Percentiles rank a stretch among this genome's conserved stretches.
Conservation (phyloP, 2,113 vertebrate species). For the Poicephalus meyeri region DNA sequence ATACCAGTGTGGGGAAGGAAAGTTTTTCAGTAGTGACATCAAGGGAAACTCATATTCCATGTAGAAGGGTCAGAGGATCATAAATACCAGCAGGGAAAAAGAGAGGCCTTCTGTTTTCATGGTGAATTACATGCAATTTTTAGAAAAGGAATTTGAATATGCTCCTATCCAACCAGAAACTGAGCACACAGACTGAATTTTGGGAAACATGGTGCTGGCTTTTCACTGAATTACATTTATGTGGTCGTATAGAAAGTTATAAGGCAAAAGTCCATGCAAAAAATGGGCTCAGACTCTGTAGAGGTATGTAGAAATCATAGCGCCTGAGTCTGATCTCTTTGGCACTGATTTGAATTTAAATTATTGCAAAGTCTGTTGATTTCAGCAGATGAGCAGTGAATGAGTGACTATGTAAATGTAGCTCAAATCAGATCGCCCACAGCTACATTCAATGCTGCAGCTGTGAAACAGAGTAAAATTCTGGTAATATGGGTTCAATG, state of each 20-base stretch:
- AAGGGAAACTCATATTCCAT: not conserved
- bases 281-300: not conserved
- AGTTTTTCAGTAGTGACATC: not conserved
- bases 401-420: not conserved
- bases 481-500: not conserved
- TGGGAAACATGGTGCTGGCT: not conserved
- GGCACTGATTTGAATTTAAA: not conserved
- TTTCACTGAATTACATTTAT: not conserved
- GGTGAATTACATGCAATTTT: not conserved
- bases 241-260: not conserved
- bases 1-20: not conserved
- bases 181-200: not conserved
- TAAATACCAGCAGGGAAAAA: not conserved
- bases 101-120: not conserved
- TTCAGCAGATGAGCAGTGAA: not conserved
- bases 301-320: not conserved
- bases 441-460: not conserved
- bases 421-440: not conserved
- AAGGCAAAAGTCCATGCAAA: not conserved
- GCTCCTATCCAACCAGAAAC: not conserved
- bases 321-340: not conserved
- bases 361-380: not conserved
- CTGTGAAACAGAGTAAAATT: not conserved
- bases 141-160: not conserved
- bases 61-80: not conserved